Evolutionary conservation across 2,888 invertebrate species (phyloP).

Genomic region (Yponomeuta plumbellus): DNA sequence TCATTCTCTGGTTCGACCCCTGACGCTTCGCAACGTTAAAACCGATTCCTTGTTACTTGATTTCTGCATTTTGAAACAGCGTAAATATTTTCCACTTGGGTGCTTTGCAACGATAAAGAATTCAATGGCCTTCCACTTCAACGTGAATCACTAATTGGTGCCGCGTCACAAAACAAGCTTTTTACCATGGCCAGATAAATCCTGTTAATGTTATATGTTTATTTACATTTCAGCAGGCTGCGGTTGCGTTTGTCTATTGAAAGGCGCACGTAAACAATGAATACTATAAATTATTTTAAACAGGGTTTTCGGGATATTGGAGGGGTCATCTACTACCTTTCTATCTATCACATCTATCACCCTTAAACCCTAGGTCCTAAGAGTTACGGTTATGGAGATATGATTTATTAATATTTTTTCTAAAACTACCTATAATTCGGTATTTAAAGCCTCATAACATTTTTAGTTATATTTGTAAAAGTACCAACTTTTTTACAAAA

Average conservation of each 20-base stretch:
- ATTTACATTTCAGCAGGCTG: not conserved
- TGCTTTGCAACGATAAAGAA: constrained; percentile 61
- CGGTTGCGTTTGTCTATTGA: not conserved
- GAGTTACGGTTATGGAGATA: no score
- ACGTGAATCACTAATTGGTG: constrained; percentile 55
- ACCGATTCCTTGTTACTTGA: constrained; percentile 75
- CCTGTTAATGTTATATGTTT: constrained; percentile 4
- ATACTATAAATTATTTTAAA: not conserved
- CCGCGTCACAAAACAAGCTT: constrained; percentile 20
- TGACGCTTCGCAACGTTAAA: constrained; percentile 65
- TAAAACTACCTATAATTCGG: no score
- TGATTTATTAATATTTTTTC: no score
- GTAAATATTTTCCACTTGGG: constrained; percentile 73
- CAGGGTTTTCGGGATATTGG: no score
- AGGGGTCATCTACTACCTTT: no score
- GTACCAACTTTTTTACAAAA: no score
- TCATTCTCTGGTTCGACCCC: constrained; percentile 62
- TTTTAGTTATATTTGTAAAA: no score
- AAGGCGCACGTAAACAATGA: not conserved
- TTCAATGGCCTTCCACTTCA: constrained; percentile 53
- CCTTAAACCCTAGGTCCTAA: no score
- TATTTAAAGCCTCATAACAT: no score
- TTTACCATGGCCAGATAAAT: not conserved
- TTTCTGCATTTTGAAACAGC: constrained; percentile 75
- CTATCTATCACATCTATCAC: no score